Base-by-base conservation (phyloP, 2,888 invertebrate species). In the Tenthredo scrophulariae region DNA sequence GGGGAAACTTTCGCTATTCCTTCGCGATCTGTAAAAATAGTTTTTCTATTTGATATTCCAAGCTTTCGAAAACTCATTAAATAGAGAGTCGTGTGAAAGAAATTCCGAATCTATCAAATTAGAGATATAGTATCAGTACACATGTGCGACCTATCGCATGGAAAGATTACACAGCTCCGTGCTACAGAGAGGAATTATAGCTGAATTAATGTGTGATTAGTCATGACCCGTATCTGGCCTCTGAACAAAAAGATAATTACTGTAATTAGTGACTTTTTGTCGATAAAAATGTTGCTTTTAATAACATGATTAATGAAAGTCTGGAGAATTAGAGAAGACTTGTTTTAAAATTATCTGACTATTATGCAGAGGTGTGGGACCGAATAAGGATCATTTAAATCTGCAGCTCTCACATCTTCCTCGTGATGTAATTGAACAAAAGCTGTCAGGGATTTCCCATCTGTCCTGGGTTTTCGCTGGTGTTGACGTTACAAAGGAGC, bases 391-490 rank as follows among this genome's bases (percentile, higher is more conserved):
- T 94, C 99, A 99, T 94, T 97, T 98, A 0, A 96, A 95, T 93
- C 95, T 99, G 13, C 99, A 99, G 93, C 95, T 99, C 86, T 97
- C 98, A 93, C 99, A 99, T 94, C 94, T 99, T 91, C 99, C 99
- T 0, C 96, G 97, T 77, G 98, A 99, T 87, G 97, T 98, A 92
- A 95, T 99, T 89, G 95, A 95, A 84, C 94, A 95, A 89, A 95
- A 97, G 77, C 94, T 98, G 91, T 98, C 98, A 50, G 99, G 99
- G 86, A 99, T 99, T 93, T 98, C 98, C 0, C 99, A 99, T 94
- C 98, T 99, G 0, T 99, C 99, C 4, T 98, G 98, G 98, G 98
- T 99, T 91, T 99, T 99, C 93, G 98, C 99, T 40, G 99, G 99
- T 10, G 99, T 99, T 10, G 98, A 99, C 94, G 98, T 99, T 58